Evolutionary conservation across 2,113 vertebrate species (phyloP), one percentile per base, ranked within the genome.

Genomic region (Rhinolophus sinicus): DNA sequence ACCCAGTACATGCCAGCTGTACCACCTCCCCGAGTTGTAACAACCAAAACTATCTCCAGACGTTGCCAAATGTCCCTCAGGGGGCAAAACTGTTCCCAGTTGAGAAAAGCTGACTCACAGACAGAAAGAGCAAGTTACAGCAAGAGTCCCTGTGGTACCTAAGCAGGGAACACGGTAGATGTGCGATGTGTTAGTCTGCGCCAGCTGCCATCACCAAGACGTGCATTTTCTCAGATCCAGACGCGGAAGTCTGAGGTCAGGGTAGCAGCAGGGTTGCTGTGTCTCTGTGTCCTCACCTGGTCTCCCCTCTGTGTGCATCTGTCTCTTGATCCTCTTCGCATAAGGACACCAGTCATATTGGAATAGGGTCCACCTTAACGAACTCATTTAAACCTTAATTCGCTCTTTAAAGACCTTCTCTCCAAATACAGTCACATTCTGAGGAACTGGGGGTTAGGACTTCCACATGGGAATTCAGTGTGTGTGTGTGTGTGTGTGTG

Each of bases 221-320:
- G 7, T 44, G 40, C 40, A 44, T 44, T 33, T 35, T 60, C 22
- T 77, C 54, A 14, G n/a, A 5, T 19, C n/a, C 58, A 16, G 22
- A 69, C 1, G 6, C 47, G 13, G 44, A 54, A 40, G 19, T 9
- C 60, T 18, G 8, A 70, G 82, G 14, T 0, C 12, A 22, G 47
- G 14, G 24, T 1, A 28, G 21, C 6, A 26, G 15, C 15, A 21
- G 44, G 3, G 22, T 18, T 15, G 6, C 38, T 35, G 30, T 70
- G 50, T 15, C 24, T 1, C 21, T 19, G 14, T 5, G 14, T 35
- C 52, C 7, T 60, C 30, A 28, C 0, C 0, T 3, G 30, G 9
- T 40, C 40, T n/a, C 30, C 10, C 33, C 44, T 26, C 14, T 64
- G 15, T 33, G 4, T 8, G 18, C 15, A 15, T 10, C 47, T 62